Base-by-base conservation (phyloP, 2,113 vertebrate species). In the Onychostoma macrolepis region DNA sequence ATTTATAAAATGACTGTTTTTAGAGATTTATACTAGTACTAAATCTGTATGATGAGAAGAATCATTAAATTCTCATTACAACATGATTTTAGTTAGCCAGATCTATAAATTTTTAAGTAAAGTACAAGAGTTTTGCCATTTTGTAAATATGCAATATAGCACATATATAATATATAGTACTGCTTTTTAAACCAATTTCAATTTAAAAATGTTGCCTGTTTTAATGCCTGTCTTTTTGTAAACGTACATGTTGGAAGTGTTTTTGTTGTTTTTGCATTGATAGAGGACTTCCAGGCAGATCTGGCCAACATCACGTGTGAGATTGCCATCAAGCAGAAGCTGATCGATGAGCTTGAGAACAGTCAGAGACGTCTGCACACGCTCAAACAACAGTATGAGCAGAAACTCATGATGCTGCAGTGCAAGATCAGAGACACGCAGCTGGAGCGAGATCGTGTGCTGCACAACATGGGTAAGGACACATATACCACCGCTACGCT, bases 241-340 rank as follows among this genome's bases (percentile, higher is more conserved):
- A 81, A 15, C 24, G 1, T 6, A 24, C 30, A 24, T 36, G n/a
- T 9, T 15, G 17, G 5, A 53, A 21, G 53, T 6, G 8, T 43
- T 81, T 24, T 9, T 8, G 6, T 56, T 61, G n/a, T 48, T 15
- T 41, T 21, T 72, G 21, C 65, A 1, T 67, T 38, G 6, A 28
- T 92, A 95, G 95, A 95, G 95, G 96, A 98, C 93, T 99, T 95
- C 91, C 98, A 99, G 90, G 97, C 96, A 9, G 98, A 99, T 87
- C 93, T 99, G 93, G 98, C 98, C 90, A 99, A 99, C 91, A 98
- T 99, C 92, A 99, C 98, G 24, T 99, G 98, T 91, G 98, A 99
- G 95, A 99, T 99, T 90, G 98, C 97, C 87, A 99, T 99, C 92
- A 99, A 99, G 93, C 98, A 99, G 93, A 99, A 99, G 86, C 94